Evolutionary conservation across 2,888 invertebrate species (phyloP), one percentile per base, ranked within the genome.

Genomic region (Anarsia innoxiella): DNA sequence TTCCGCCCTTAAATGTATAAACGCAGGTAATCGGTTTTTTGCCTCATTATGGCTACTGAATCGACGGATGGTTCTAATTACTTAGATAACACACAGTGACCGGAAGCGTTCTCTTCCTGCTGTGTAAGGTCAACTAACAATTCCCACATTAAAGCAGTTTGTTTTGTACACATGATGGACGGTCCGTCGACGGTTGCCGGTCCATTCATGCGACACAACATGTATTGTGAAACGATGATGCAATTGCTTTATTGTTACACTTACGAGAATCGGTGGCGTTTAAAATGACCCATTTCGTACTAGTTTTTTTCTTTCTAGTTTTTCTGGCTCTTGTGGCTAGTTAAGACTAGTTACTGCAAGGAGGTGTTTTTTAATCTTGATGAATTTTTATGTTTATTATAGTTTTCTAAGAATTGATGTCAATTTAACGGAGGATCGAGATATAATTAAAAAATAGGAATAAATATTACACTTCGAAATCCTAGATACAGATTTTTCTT

Each of bases 91-190:
- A 51, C 53, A 51, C 39, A 36, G 31, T 26, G 14, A 29, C 29
- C 59, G 64, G 66, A 66, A 58, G 60, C 50, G 56, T 45, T 64
- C 56, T 54, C 59, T 59, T 59, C 59, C 53, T 19, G 13, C 16
- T 25, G 4, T 25, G 12, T 23, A 14, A 39, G 34, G 39, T 26
- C 25, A 31, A 12, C 23, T 9, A 25, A 25, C 25, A 25, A n/a
- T 25, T 25, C 25, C n/a, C 25, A 25, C 25, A 25, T 4, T 25
- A 3, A 19, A 19, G 19, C 8, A 19, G 8, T 19, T 19, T 3
- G 19, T 19, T 19, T 19, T 19, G 8, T 8, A 19, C 8, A 3
- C 19, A 19, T 8, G 19, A 19, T 8, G 19, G 8, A 19, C 3
- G 19, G n/a, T n/a, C n/a, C n/a, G n/a, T n/a, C n/a, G n/a, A n/a